phyloP scores from a whole-genome alignment of 2,797 vertebrate genomes.

The Eulemur mongoz region DNA sequence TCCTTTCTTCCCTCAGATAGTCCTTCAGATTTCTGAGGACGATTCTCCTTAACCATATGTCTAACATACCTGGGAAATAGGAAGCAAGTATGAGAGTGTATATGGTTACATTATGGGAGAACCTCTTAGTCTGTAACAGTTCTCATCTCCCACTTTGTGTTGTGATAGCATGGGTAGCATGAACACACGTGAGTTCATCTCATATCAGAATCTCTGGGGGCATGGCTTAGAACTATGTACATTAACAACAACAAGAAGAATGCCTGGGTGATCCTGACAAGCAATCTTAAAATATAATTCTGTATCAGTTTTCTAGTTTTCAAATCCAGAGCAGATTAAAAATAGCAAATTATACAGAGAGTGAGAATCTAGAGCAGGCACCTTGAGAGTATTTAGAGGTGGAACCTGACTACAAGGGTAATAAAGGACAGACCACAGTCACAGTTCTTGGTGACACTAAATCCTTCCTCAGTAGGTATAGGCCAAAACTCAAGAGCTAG shows the following conservation, averaged over 20 bases:
- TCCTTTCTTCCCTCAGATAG: background rate
- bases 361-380: background rate
- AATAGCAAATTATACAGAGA: slow-evolving; percentile 2
- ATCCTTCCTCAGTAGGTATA: background rate
- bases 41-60: background rate
- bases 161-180: background rate
- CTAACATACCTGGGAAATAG: background rate
- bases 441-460: background rate
- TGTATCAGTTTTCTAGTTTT: background rate
- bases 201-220: background rate
- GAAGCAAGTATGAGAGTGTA: background rate
- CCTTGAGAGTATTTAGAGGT: background rate
- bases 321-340: background rate
- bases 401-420: background rate
- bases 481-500: background rate
- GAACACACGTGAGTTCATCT: background rate
- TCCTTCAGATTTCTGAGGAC: background rate
- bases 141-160: background rate
- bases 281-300: background rate
- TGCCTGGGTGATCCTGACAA: background rate
- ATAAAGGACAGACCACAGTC: background rate
- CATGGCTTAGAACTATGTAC: background rate
- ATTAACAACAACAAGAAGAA: background rate
- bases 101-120: background rate
- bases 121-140: background rate